These are phyloP conservation scores for Yponomeuta plumbellus DNA, from an alignment of 2,888 invertebrate genomes.

Conservation along the genomic window DNA sequence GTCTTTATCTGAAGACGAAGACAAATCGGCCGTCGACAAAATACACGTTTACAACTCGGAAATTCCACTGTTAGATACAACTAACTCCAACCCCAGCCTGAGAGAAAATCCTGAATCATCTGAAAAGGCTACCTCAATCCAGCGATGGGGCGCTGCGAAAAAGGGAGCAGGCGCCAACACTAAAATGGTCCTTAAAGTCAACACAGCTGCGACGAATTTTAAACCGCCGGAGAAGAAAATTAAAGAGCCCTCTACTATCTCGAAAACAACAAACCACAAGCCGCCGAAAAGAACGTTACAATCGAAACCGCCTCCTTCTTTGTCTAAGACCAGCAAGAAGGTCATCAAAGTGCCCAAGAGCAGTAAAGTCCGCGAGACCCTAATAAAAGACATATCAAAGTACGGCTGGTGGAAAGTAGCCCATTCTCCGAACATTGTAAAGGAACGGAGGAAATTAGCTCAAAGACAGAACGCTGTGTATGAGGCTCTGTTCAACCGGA, in stretches of 20 bases:
- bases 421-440: not conserved
- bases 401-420: not conserved
- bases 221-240: not conserved
- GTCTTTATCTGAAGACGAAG: not conserved
- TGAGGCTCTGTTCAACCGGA: not conserved
- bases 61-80: not conserved
- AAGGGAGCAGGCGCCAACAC: not conserved
- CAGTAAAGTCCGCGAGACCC: not conserved
- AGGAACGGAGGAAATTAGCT: not conserved
- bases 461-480: constrained; percentile 6
- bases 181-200: not conserved
- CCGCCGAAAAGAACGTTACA: not conserved
- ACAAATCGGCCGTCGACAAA: not conserved
- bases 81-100: not conserved
- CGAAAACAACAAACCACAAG: not conserved
- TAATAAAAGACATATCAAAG: not conserved
- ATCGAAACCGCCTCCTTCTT: not conserved
- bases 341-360: not conserved
- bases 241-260: not conserved
- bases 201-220: not conserved
- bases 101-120: no score
- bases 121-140: not conserved
- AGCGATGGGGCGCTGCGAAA: not conserved
- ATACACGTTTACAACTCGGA: not conserved
- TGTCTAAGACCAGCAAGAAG: not conserved